A percentile compares a stretch with the other conserved stretches of the same genome.
These are phyloP conservation scores for Morelia viridis DNA, from an alignment of 2,797 vertebrate genomes.

Conservation along the genomic window DNA sequence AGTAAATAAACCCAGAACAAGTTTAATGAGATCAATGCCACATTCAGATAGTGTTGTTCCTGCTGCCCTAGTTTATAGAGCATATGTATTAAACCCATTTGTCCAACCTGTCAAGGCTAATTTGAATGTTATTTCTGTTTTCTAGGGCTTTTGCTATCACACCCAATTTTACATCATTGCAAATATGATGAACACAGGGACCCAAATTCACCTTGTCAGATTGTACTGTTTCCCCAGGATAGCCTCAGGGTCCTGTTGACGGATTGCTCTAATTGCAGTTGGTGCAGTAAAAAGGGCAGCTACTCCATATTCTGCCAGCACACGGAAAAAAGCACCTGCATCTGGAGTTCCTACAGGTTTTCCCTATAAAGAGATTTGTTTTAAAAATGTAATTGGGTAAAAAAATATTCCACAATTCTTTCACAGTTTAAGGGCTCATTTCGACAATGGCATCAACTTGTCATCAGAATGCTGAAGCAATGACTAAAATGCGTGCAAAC, in stretches of 20 bases:
- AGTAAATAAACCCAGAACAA: background rate
- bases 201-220: slow-evolving; percentile 82
- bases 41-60: background rate
- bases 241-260: slow-evolving; percentile 90
- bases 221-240: slow-evolving; percentile 79
- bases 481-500: slow-evolving; percentile 30
- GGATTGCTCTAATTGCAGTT: slow-evolving; percentile 93
- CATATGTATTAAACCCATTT: background rate
- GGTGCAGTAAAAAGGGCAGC: slow-evolving; percentile 90
- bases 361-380: slow-evolving; percentile 80
- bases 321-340: slow-evolving; percentile 91
- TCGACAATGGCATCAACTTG: background rate
- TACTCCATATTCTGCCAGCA: slow-evolving; percentile 88
- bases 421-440: slow-evolving; percentile 54
- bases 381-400: slow-evolving; percentile 69
- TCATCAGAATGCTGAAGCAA: slow-evolving; percentile 50
- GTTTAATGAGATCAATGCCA: background rate
- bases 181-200: background rate
- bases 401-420: slow-evolving; percentile 65
- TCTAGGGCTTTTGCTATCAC: background rate
- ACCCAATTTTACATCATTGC: background rate
- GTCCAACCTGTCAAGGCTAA: background rate
- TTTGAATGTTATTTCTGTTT: background rate
- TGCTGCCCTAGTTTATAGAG: background rate
- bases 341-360: slow-evolving; percentile 97